phyloP scores from a whole-genome alignment of 2,888 invertebrate genomes.

The Teleiodes luculella region DNA sequence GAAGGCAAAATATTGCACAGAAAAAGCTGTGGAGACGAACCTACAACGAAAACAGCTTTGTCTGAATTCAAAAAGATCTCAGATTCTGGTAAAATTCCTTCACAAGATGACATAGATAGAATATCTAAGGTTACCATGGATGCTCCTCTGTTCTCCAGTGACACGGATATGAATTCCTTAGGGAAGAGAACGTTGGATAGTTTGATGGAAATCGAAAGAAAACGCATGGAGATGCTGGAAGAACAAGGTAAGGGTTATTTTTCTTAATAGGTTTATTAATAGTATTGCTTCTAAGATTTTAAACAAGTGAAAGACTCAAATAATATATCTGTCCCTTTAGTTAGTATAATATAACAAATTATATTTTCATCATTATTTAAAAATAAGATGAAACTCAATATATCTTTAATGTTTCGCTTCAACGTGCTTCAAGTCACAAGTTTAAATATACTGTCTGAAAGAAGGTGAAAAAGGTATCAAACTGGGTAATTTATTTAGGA shows the following conservation, averaged over 20 bases:
- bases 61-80: constrained; percentile 54
- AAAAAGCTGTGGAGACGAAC: constrained; percentile 73
- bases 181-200: constrained; percentile 91
- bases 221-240: constrained; percentile 89
- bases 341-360: too few species aligned
- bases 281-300: too few species aligned
- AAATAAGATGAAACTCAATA: too few species aligned
- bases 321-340: too few species aligned
- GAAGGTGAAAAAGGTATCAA: too few species aligned
- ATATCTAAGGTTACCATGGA: constrained; percentile 93
- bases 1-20: constrained; percentile 50
- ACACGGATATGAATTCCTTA: constrained; percentile 81
- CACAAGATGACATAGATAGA: constrained; percentile 91
- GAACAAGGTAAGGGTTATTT: constrained; percentile 85
- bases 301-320: too few species aligned
- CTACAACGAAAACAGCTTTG: constrained; percentile 36
- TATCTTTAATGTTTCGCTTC: too few species aligned
- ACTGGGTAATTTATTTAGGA: too few species aligned
- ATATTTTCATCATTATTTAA: too few species aligned
- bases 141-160: constrained; percentile 86
- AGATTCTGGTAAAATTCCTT: constrained; percentile 78
- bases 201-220: constrained; percentile 92
- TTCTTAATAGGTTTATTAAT: too few species aligned
- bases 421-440: too few species aligned
- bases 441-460: too few species aligned